Evolutionary conservation across 2,888 invertebrate species (phyloP).

Genomic region (Thelaira solivaga): DNA sequence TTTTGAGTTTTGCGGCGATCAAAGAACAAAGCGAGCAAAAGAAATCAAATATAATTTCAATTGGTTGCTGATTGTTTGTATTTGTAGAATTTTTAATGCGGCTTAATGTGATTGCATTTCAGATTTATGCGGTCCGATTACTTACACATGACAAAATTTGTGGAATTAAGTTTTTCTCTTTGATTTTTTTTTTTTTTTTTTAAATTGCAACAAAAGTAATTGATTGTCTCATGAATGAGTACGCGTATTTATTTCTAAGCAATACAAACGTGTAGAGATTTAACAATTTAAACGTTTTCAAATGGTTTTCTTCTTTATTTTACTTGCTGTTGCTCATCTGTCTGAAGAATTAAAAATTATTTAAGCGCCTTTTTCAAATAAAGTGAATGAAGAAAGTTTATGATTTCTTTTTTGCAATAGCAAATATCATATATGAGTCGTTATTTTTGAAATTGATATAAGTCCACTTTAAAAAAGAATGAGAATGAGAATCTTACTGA

Average conservation of each 20-base stretch:
- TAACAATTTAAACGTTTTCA: constrained; percentile 7
- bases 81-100: constrained; percentile 51
- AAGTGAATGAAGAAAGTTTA: no score
- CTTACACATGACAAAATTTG: constrained; percentile 45
- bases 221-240: constrained; percentile 6
- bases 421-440: no score
- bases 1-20: background rate
- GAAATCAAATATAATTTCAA: constrained; percentile 43
- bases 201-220: constrained; percentile 31
- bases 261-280: constrained; percentile 35
- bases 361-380: constrained; percentile 30
- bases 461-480: no score
- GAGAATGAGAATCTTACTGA: no score
- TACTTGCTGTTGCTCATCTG: constrained; percentile 19
- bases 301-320: background rate
- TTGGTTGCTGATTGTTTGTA: constrained; percentile 39
- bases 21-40: background rate
- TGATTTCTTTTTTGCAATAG: no score
- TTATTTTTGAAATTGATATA: no score
- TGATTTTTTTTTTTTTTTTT: background rate
- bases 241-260: constrained; percentile 14
- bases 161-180: constrained; percentile 23
- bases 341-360: constrained; percentile 2
- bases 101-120: constrained; percentile 52
- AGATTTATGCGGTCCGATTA: constrained; percentile 49